These are phyloP conservation scores for Drosophila tropicalis DNA, from an alignment of 1,140 invertebrate genomes.

Conservation along the genomic window DNA sequence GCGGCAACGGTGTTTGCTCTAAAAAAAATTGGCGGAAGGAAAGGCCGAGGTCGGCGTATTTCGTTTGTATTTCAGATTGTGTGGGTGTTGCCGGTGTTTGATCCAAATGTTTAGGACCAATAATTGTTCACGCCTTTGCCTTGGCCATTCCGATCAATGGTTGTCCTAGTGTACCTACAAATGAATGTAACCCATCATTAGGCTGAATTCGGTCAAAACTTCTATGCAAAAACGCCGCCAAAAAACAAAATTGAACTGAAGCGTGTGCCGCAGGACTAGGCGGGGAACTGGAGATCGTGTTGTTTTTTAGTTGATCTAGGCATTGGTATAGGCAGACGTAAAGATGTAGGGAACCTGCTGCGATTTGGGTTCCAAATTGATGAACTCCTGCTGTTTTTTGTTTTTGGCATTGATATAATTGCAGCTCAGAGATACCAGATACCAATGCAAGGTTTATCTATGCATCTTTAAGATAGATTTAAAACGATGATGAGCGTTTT, in stretches of 20 bases:
- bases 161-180: no score
- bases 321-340: neutral
- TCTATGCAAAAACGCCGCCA: constrained; percentile 64
- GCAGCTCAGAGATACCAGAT: constrained; percentile 51
- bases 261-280: constrained; percentile 46
- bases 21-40: constrained; percentile 67
- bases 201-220: neutral
- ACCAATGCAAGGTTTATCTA: neutral
- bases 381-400: constrained; percentile 42
- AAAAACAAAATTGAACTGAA: constrained; percentile 30
- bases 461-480: constrained; percentile 38
- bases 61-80: neutral
- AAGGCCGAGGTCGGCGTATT: constrained; percentile 13
- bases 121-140: constrained; percentile 76
- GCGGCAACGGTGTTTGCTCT: constrained; percentile 25
- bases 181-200: no score
- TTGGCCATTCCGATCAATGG: neutral
- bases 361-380: constrained; percentile 3
- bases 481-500: constrained; percentile 15
- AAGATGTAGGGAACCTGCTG: neutral
- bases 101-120: constrained; percentile 68
- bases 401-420: constrained; percentile 34
- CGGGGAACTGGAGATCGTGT: no score
- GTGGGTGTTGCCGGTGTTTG: constrained; percentile 61
- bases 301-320: no score